Percentiles rank a stretch among this genome's conserved stretches.
Conservation (phyloP, 2,113 vertebrate genomes). For the Strix uralensis region DNA sequence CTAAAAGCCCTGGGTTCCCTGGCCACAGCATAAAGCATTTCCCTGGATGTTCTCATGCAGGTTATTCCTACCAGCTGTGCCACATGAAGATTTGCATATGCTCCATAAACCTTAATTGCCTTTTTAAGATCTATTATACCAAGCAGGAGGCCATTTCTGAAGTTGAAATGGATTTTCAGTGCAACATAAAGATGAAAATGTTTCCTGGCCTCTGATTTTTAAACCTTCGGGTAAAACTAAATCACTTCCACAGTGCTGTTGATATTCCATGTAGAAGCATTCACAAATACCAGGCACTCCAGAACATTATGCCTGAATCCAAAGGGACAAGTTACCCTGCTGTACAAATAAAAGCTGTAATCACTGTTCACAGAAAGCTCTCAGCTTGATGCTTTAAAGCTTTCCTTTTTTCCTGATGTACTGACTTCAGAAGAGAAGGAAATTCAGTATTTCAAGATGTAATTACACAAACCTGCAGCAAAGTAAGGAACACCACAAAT, state of each 20-base stretch:
- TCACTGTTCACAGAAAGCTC: conserved; percentile 28
- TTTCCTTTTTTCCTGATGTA: background rate
- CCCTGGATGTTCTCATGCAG: background rate
- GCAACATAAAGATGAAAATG: conserved; percentile 35
- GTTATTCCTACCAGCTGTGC: conserved; percentile 27
- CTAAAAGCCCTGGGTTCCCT: background rate
- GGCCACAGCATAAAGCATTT: background rate
- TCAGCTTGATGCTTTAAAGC: conserved; percentile 17
- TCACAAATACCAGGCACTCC: conserved; percentile 23
- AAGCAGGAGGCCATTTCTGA: conserved; percentile 44
- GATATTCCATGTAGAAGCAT: background rate
- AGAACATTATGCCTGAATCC: conserved; percentile 27
- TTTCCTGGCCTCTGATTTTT: conserved; percentile 48
- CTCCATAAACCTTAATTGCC: conserved; percentile 50
- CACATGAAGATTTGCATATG: conserved; percentile 28
- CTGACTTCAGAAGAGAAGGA: conserved; percentile 10
- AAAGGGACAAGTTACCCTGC: conserved; percentile 43
- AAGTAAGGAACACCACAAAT: background rate
- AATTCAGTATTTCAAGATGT: conserved; percentile 22
- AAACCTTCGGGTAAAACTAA: conserved; percentile 48
- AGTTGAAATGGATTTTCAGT: conserved; percentile 50
- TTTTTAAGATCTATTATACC: conserved; percentile 35
- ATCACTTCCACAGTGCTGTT: conserved; percentile 3
- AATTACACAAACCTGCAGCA: background rate
- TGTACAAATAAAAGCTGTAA: conserved; percentile 43